Base-by-base conservation (phyloP, 64 coral and sea anemone species). In the Actinia equina region DNA sequence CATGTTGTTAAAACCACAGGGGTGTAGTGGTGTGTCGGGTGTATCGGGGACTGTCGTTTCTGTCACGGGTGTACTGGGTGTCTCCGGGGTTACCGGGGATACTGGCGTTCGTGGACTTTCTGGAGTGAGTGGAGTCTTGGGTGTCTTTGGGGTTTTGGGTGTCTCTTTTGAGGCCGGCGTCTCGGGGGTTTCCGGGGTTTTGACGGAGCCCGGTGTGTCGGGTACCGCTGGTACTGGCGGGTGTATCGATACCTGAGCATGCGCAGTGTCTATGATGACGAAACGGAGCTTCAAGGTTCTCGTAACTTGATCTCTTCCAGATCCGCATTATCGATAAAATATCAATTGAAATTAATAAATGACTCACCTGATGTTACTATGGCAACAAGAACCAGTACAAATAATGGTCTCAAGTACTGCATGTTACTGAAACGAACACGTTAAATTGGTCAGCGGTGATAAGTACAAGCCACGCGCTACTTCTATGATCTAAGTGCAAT, bases 71-170 rank as follows among this genome's bases (percentile, higher is more conserved):
- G 90, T 92, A 27, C 43, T 46, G 51, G 90, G 90, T 9, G 90
- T 92, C 76, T 92, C 85, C 14, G 90, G 90, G 41, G 90, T 92
- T 30, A 86, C 84, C 15, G 90, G 90, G 16, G 90, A 92, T 12
- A 74, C n/a, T 10, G 85, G 90, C n/a, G 90, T 92, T 11, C 85
- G 82, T 43, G 90, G 90, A 27, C 84, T 92, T 57, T 87, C 90
- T 44, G 85, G 90, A 87, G 90, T 92, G 3, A 92, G 61, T 49
- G 90, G 90, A 1, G 85, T 92, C 57, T 87, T 86, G 11, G 90
- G 90, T 1, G 90, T 92, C 79, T 64, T 23, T 53, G 90, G 90
- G 9, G 85, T 92, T 59, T 92, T 86, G 0, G 90, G 86, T 41
- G 90, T 92, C 70, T 87, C 86, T 62, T 86, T 86, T 46, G 90